Base-by-base conservation (phyloP, 1,140 invertebrate species). In the Ruditapes philippinarum region DNA sequence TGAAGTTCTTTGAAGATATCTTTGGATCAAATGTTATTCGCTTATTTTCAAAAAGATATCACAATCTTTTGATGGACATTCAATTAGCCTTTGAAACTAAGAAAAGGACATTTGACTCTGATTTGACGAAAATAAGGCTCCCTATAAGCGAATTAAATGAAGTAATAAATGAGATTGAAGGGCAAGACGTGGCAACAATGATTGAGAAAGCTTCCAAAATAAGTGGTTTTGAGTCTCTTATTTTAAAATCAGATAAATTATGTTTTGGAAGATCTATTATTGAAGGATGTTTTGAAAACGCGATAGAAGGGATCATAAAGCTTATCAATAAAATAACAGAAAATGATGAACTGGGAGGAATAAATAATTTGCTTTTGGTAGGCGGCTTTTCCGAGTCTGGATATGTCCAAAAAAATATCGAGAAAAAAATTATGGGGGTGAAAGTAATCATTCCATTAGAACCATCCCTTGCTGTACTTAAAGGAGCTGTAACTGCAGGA, bases 401-500 rank as follows among this genome's bases (percentile, higher is more conserved):
- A 17, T 42, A 49, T 11, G 31, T 88, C 22, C 49, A 45, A 33
- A 38, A 51, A 25, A 62, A 38, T 11, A 49, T 88, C 36, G 19
- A 28, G 25, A n/a, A 45, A 0, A 54, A 88, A 12, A 65, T 88
- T 42, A 74, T 76, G 28, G 74, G 79, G 19, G 74, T n/a, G 3
- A 25, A 49, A 17, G 79, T 88, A 33, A 38, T 88, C 0, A 28
- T 60, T 31, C 74, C 85, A 14, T 19, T n/a, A 9, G 85, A 88
- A 33, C 74, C 74, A n/a, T 76, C 60, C 5, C 60, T 79, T 7
- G 85, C 85, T 22, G 79, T 88, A 7, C 45, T 88, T 2, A 88
- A 88, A 70, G 83, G 85, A 5, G 85, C 85, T n/a, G 85, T 88
- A 12, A 42, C 80, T 40, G 40, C 79, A 76, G 85, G 85, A 5